phyloP scores from a whole-genome alignment of 1,140 invertebrate genomes.

The Calephelis virginiensis region DNA sequence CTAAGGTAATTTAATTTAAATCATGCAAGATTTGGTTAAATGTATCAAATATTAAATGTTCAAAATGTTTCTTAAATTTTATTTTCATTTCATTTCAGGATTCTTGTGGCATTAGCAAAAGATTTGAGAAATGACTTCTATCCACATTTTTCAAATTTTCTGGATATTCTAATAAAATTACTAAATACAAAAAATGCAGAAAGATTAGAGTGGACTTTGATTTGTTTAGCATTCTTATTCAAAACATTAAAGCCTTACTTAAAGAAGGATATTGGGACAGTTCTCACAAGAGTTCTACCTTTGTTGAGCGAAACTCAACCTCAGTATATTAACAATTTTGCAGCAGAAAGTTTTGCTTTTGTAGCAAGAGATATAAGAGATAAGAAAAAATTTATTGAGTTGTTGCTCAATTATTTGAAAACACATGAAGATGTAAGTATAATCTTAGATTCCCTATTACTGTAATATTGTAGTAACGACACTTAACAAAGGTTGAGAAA shows the following conservation, averaged over 20 bases:
- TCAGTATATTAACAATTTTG: slow-evolving; percentile 93
- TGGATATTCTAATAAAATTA: slow-evolving; percentile 84
- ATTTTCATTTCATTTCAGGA: slow-evolving; percentile 78
- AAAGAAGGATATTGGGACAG: slow-evolving; percentile 86
- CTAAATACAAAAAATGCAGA: slow-evolving; percentile 89
- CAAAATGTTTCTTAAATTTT: not conserved
- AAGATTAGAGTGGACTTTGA: slow-evolving; percentile 89
- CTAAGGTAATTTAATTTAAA: too few species aligned
- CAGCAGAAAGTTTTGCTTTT: slow-evolving; percentile 96
- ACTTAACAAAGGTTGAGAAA: too few species aligned
- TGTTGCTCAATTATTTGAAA: slow-evolving; percentile 84
- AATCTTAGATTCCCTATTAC: slow-evolving; percentile 17
- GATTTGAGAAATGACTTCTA: slow-evolving; percentile 94
- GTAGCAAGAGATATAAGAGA: slow-evolving; percentile 92
- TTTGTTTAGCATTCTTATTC: slow-evolving; percentile 92
- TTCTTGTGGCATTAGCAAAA: slow-evolving; percentile 89
- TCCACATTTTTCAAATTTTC: slow-evolving; percentile 85
- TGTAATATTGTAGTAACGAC: too few species aligned
- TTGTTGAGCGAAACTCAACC: slow-evolving; percentile 85
- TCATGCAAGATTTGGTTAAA: too few species aligned
- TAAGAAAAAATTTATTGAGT: slow-evolving; percentile 85
- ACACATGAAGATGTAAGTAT: slow-evolving; percentile 83
- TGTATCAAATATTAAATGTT: too few species aligned
- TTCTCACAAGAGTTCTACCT: slow-evolving; percentile 87
- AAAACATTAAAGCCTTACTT: slow-evolving; percentile 92